phyloP scores from a whole-genome alignment of 1,140 invertebrate genomes.

The Apocrypta bakeri region DNA sequence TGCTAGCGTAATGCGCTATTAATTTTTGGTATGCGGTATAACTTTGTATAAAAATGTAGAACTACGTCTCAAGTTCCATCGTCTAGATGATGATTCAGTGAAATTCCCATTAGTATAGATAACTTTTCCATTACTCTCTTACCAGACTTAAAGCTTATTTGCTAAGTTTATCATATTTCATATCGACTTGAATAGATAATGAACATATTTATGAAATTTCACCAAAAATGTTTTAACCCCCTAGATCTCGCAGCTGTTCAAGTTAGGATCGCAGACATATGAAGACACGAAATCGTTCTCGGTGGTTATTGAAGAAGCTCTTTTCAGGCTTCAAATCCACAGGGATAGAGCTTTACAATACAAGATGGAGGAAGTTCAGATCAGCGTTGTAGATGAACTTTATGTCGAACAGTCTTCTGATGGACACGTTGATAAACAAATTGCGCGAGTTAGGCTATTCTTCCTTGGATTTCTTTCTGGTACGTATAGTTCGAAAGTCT shows the following conservation, averaged over 20 bases:
- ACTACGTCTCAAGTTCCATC: background rate
- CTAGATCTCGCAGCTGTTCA: conserved; percentile 95
- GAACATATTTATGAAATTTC: background rate
- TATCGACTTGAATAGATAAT: background rate
- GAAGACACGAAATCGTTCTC: conserved; percentile 95
- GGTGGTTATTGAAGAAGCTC: conserved; percentile 89
- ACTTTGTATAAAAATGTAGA: background rate
- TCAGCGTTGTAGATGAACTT: conserved; percentile 97
- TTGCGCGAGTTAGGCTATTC: conserved; percentile 95
- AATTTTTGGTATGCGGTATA: background rate
- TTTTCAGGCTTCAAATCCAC: conserved; percentile 89
- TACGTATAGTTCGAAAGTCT: conserved; percentile 55
- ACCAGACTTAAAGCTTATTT: background rate
- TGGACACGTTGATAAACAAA: conserved; percentile 91
- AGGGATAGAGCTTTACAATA: conserved; percentile 93
- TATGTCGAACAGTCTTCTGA: conserved; percentile 93
- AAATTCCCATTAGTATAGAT: background rate
- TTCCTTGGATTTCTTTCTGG: conserved; percentile 94
- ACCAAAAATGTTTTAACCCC: conserved; percentile 46
- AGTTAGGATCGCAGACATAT: conserved; percentile 92
- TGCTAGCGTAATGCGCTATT: too few species aligned
- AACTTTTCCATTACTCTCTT: conserved; percentile 4
- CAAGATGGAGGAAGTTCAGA: conserved; percentile 98
- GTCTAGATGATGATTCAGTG: background rate
- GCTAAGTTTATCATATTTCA: background rate